A percentile compares a stretch with the other conserved stretches of the same genome.
phyloP scores from a whole-genome alignment of 2,888 invertebrate species.

The Synanthedon vespiformis region DNA sequence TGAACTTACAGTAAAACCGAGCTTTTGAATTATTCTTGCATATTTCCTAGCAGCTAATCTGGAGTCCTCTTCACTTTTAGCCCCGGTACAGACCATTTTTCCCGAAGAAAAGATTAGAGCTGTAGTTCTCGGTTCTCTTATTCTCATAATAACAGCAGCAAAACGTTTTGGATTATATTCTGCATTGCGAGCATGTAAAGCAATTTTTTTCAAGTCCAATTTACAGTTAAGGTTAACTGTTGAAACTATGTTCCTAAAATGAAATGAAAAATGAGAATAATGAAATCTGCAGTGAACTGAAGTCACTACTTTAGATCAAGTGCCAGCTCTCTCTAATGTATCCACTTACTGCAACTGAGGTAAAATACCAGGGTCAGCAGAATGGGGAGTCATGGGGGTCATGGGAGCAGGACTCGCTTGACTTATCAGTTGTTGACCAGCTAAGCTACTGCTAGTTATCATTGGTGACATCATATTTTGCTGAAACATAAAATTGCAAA shows the following conservation, averaged over 20 bases:
- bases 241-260: constrained; percentile 93
- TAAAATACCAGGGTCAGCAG: constrained; percentile 92
- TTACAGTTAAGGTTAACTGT: constrained; percentile 97
- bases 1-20: constrained; percentile 78
- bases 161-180: constrained; percentile 99
- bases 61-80: constrained; percentile 84
- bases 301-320: too few relatives aligned
- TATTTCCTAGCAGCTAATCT: constrained; percentile 84
- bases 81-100: constrained; percentile 88
- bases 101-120: constrained; percentile 84
- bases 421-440: constrained; percentile 72
- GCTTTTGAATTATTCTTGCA: constrained; percentile 86
- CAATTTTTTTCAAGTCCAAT: constrained; percentile 96
- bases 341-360: constrained; percentile 88
- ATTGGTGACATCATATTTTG: constrained; percentile 90
- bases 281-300: neutral
- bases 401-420: constrained; percentile 82
- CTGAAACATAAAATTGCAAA: constrained; percentile 42
- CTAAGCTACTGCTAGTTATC: constrained; percentile 72
- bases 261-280: constrained; percentile 3
- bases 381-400: constrained; percentile 92
- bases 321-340: too few relatives aligned
- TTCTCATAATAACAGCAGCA: constrained; percentile 98
- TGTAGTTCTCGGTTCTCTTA: constrained; percentile 86
- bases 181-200: constrained; percentile 96